Percentiles rank a stretch among this genome's conserved stretches.
Conservation (phyloP, 2,797 vertebrate genomes). For the Myotis findleyi region DNA sequence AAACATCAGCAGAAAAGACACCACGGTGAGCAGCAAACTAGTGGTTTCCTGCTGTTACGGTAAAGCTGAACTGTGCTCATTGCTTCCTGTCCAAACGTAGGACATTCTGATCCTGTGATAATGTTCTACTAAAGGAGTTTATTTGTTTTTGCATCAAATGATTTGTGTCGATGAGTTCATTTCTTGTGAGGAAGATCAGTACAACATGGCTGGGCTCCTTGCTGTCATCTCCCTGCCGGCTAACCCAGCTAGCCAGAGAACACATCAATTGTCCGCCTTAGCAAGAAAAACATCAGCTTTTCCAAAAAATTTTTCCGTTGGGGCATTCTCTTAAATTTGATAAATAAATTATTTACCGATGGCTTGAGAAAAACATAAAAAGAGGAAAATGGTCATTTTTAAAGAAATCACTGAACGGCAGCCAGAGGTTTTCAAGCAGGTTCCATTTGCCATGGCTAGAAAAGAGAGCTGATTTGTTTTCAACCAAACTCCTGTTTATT, state of each 20-base stretch:
- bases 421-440: not conserved
- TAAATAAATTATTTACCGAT: slow-evolving; percentile 50
- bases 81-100: not conserved
- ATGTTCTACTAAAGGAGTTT: slow-evolving; percentile 43
- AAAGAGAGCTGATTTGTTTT: not conserved
- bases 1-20: slow-evolving; percentile 50
- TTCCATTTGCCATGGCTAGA: not conserved
- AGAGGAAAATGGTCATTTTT: slow-evolving; percentile 5
- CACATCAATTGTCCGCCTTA: slow-evolving; percentile 6
- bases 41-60: not conserved
- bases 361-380: slow-evolving; percentile 48
- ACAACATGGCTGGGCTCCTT: not conserved
- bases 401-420: slow-evolving; percentile 26
- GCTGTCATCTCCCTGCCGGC: not conserved
- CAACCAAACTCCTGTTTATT: slow-evolving; percentile 22
- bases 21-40: not conserved
- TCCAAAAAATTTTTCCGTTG: not conserved
- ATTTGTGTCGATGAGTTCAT: slow-evolving; percentile 46
- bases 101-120: slow-evolving; percentile 52
- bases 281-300: not conserved
- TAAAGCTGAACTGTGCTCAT: not conserved
- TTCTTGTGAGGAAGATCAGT: slow-evolving; percentile 21
- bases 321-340: slow-evolving; percentile 44
- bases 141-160: slow-evolving; percentile 57
- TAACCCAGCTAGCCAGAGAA: slow-evolving; percentile 34